Evolutionary conservation across 2,888 invertebrate genomes (phyloP).

Genomic region (Melieria crassipennis): DNA sequence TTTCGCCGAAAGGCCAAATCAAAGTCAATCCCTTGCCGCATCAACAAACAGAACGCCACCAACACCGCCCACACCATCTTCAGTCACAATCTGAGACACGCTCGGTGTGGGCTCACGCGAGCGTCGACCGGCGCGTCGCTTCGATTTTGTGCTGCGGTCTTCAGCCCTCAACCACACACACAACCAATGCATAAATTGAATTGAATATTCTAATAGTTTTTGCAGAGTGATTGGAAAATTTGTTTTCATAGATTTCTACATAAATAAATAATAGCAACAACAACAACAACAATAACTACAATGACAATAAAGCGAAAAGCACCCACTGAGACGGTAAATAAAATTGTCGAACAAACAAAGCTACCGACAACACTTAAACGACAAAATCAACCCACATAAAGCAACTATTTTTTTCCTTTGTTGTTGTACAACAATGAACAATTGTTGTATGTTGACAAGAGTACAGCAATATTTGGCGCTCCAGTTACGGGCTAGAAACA

Average conservation of each 20-base stretch:
- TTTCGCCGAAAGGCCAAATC: not conserved
- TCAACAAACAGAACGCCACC: not conserved
- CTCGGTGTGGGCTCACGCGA: not conserved
- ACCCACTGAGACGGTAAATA: not conserved
- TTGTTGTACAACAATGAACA: too few species aligned
- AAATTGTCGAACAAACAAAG: too few species aligned
- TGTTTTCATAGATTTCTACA: not conserved
- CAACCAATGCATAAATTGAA: constrained; percentile 1
- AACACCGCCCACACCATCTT: not conserved
- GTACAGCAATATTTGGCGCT: too few species aligned
- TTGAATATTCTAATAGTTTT: not conserved
- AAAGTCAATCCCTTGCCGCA: not conserved
- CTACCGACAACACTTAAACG: too few species aligned
- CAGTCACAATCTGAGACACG: not conserved
- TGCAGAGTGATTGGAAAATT: constrained; percentile 2
- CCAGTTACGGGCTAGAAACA: not conserved
- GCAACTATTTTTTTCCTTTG: too few species aligned
- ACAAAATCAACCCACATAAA: too few species aligned
- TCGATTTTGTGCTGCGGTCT: not conserved
- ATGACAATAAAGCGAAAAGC: not conserved
- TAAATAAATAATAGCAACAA: not conserved
- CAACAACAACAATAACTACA: not conserved
- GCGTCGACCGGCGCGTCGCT: not conserved
- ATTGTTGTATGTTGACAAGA: too few species aligned
- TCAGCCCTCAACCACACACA: not conserved